These are phyloP conservation scores for Balanococcus diminutus DNA, from an alignment of 2,888 invertebrate genomes.

Conservation along the genomic window DNA sequence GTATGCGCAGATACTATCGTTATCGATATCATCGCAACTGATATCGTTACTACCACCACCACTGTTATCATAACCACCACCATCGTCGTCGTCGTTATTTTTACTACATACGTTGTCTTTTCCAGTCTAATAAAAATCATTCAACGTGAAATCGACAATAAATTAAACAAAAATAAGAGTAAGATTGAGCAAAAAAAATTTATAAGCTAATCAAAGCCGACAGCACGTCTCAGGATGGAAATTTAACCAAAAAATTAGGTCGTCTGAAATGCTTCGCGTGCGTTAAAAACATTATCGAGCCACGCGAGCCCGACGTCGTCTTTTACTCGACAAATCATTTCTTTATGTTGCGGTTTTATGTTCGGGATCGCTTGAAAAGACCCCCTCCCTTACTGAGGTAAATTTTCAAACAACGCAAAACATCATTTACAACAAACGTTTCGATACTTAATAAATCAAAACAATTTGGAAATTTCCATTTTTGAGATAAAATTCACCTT, in stretches of 20 bases:
- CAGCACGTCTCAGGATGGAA: background rate
- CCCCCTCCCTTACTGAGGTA: background rate
- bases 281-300: background rate
- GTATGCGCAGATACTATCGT: slow-evolving; percentile 46
- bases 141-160: slow-evolving; percentile 3
- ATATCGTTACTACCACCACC: slow-evolving; percentile 48
- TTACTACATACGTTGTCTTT: slow-evolving; percentile 36
- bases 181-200: background rate
- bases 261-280: slow-evolving; percentile 4
- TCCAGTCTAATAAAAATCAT: background rate
- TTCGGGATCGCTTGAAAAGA: no score
- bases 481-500: no score
- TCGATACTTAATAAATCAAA: background rate
- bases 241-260: slow-evolving; percentile 14
- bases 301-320: slow-evolving; percentile 17
- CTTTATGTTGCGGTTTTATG: background rate
- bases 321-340: background rate
- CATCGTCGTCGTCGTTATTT: slow-evolving; percentile 29
- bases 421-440: background rate
- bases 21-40: slow-evolving; percentile 46
- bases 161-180: background rate
- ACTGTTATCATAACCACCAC: slow-evolving; percentile 25
- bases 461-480: background rate
- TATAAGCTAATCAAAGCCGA: background rate
- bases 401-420: background rate